Percentiles rank a stretch among this genome's conserved stretches.
Evolutionary conservation across 2,113 vertebrate genomes (phyloP).

Genomic region (Chiloscyllium plagiosum): DNA sequence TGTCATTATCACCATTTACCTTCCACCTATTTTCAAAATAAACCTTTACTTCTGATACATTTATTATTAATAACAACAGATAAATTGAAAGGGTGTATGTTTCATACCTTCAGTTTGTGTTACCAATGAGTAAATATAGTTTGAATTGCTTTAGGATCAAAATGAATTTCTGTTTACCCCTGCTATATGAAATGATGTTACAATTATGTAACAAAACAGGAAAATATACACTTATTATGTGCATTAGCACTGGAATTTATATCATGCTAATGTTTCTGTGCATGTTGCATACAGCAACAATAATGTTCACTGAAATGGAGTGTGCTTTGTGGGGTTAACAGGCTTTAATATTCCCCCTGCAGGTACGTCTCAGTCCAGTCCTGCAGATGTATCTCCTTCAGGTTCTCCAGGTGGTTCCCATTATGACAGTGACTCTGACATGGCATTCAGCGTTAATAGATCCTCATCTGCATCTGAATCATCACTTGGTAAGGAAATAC

Average conservation of each 20-base stretch:
- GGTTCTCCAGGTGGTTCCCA: constrained; percentile 81
- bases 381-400: constrained; percentile 70
- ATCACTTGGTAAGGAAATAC: constrained; percentile 75
- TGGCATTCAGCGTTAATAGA: constrained; percentile 90
- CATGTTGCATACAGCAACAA: background rate
- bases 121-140: background rate
- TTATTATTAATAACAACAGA: background rate
- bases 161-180: background rate
- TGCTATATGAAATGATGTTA: background rate
- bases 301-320: background rate
- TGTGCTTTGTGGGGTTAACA: background rate
- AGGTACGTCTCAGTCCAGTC: constrained; percentile 86
- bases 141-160: background rate
- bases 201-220: background rate
- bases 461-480: constrained; percentile 95
- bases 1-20: too few species aligned
- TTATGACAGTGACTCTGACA: constrained; percentile 91
- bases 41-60: background rate
- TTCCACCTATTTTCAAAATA: background rate
- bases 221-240: background rate
- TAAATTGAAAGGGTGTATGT: background rate
- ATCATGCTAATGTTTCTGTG: background rate
- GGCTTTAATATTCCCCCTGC: constrained; percentile 38
- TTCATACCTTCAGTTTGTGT: background rate
- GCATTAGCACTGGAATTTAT: background rate